These are phyloP conservation scores for Callosobruchus maculatus DNA, from an alignment of 2,888 invertebrate species.

Conservation along the genomic window DNA sequence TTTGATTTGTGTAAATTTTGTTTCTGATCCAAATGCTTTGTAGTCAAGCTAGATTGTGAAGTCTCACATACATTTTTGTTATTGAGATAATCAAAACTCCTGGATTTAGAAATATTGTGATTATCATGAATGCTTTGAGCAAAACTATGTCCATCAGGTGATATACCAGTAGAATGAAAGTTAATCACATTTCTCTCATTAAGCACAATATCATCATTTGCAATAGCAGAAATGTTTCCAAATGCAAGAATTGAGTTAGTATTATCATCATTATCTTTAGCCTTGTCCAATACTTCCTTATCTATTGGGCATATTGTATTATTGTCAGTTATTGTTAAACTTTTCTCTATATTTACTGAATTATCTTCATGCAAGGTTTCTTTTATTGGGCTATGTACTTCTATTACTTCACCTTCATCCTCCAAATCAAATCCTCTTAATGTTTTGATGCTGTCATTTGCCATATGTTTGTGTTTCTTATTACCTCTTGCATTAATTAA, in stretches of 20 bases:
- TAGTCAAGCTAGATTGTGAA: too few species aligned
- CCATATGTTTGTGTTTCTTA: background rate
- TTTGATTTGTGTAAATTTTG: too few species aligned
- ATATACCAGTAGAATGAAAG: background rate
- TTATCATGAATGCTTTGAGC: background rate
- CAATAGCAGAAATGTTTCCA: background rate
- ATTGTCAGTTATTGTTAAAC: background rate
- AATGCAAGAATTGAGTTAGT: background rate
- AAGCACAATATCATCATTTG: background rate
- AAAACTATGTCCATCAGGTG: background rate
- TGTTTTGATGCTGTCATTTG: background rate
- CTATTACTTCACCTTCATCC: slow-evolving; percentile 20
- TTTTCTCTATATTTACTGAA: background rate
- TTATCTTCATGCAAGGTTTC: background rate
- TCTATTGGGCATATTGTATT: background rate
- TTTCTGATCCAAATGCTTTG: too few species aligned
- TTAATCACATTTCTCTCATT: background rate
- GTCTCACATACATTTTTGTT: background rate
- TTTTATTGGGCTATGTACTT: slow-evolving; percentile 6
- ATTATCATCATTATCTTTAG: background rate
- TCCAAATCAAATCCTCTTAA: slow-evolving; percentile 13
- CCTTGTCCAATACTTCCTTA: background rate
- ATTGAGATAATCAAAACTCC: background rate
- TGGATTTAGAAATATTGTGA: background rate
- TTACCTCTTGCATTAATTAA: background rate